Conservation (phyloP, 2,113 vertebrate genomes). For the Rhinopithecus roxellana region DNA sequence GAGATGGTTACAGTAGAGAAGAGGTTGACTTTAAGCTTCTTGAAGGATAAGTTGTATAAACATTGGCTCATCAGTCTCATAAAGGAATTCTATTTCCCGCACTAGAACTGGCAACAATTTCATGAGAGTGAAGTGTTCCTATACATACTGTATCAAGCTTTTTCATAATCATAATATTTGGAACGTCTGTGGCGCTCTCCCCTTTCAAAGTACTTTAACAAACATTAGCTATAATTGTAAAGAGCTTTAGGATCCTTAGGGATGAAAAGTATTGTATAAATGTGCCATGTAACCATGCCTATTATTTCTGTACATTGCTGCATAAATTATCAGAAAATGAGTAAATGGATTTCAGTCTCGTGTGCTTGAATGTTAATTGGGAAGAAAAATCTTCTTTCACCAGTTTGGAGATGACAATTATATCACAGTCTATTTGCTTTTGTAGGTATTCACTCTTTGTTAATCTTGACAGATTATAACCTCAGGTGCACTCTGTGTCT, state of each 20-base stretch:
- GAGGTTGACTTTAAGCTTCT: not conserved
- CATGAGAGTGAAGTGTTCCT: slow-evolving; percentile 49
- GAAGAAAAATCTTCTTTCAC: slow-evolving; percentile 65
- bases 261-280: slow-evolving; percentile 72
- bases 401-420: slow-evolving; percentile 73
- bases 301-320: slow-evolving; percentile 76
- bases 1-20: not conserved
- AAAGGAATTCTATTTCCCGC: slow-evolving; percentile 28
- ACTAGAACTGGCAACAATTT: slow-evolving; percentile 23
- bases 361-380: slow-evolving; percentile 74
- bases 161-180: slow-evolving; percentile 77
- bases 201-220: slow-evolving; percentile 72
- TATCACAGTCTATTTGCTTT: slow-evolving; percentile 71
- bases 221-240: slow-evolving; percentile 77
- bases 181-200: slow-evolving; percentile 22
- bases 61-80: not conserved
- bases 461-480: slow-evolving; percentile 77
- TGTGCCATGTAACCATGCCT: slow-evolving; percentile 69
- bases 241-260: slow-evolving; percentile 66
- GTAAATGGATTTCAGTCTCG: slow-evolving; percentile 72
- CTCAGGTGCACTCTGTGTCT: slow-evolving; percentile 66
- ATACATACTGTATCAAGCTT: slow-evolving; percentile 60
- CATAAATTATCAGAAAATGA: slow-evolving; percentile 77
- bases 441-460: slow-evolving; percentile 65
- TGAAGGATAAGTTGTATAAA: slow-evolving; percentile 45